Conservation (phyloP, 2,113 vertebrate genomes). For the Grantiella picta region DNA sequence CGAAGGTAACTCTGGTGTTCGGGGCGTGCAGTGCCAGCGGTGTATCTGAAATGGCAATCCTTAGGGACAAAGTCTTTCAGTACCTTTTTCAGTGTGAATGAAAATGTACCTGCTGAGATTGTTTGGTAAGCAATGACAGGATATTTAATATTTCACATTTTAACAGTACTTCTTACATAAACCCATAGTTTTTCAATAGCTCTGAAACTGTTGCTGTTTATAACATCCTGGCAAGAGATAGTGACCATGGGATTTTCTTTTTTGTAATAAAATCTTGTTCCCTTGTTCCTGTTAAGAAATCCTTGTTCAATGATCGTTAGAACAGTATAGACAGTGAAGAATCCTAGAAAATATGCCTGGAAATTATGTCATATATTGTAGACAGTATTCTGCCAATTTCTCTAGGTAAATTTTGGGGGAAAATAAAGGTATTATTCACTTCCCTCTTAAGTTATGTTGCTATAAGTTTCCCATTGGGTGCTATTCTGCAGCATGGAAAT, state of each 20-base stretch:
- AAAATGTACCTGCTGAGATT: background rate
- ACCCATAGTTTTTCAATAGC: background rate
- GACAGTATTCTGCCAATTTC: background rate
- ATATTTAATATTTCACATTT: background rate
- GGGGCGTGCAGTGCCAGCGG: fast-evolving
- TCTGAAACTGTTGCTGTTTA: background rate
- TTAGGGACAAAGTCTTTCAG: background rate
- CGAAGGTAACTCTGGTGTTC: background rate
- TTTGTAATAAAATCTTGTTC: background rate
- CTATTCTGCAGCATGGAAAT: background rate
- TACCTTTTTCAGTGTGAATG: background rate
- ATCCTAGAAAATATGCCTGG: background rate
- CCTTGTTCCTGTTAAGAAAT: background rate
- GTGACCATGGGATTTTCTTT: background rate
- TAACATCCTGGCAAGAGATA: background rate
- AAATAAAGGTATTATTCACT: background rate
- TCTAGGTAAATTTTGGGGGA: background rate
- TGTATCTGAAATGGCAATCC: background rate
- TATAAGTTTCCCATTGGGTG: background rate
- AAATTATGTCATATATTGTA: background rate
- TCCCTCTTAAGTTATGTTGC: background rate
- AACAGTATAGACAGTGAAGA: background rate
- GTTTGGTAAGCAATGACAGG: background rate
- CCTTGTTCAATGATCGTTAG: background rate
- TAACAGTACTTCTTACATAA: background rate